phyloP scores from a whole-genome alignment of 2,797 vertebrate genomes.

The Kryptopterus vitreolus region DNA sequence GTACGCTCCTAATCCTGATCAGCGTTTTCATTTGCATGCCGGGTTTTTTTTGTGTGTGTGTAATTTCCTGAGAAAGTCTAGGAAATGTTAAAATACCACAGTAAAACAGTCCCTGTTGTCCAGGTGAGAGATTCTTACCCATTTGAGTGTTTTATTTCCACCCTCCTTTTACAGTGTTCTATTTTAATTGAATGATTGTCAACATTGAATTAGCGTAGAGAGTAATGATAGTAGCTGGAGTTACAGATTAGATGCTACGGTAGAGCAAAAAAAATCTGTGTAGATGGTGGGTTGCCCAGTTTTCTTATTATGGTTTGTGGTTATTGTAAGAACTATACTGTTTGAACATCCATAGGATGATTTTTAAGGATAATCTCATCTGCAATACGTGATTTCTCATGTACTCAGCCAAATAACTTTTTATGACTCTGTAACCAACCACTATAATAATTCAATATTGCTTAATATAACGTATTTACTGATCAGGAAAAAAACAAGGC shows the following conservation, averaged over 20 bases:
- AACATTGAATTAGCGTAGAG: background rate
- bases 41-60: conserved; percentile 60
- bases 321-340: background rate
- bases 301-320: background rate
- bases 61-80: conserved; percentile 59
- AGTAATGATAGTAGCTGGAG: background rate
- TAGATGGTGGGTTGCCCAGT: conserved; percentile 10
- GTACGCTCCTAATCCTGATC: conserved; percentile 65
- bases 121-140: background rate
- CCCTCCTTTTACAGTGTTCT: conserved; percentile 15
- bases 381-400: background rate
- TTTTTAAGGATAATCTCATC: background rate
- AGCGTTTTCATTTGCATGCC: conserved; percentile 62
- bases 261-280: conserved; percentile 10
- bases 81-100: conserved; percentile 55
- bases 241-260: background rate
- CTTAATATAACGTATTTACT: conserved; percentile 15
- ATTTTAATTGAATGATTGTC: conserved; percentile 10
- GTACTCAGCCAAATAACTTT: conserved; percentile 33
- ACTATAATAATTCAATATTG: conserved; percentile 33
- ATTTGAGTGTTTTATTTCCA: background rate
- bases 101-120: conserved; percentile 47
- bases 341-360: background rate
- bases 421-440: conserved; percentile 25
- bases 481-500: conserved; percentile 2